Evolutionary conservation across 2,797 vertebrate species (phyloP), one percentile per base, ranked within the genome.

Genomic region (Danio choprae): DNA sequence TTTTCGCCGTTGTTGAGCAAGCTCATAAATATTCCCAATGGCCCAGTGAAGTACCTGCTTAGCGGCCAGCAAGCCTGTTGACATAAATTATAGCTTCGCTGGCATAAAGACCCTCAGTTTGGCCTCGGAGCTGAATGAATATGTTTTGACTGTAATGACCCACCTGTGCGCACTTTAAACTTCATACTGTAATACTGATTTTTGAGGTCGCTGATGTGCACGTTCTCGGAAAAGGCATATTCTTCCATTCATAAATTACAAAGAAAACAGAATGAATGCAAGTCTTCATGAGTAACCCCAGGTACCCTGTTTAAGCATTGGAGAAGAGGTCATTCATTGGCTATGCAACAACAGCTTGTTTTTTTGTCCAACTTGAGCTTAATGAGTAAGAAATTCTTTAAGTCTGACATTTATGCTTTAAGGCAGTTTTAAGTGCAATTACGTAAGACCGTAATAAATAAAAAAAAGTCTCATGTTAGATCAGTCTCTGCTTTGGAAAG

Each of bases 91-190:
- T 50, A 69, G 51, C 82, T 53, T 10, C 22, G 29, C 75, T 48
- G 22, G 62, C 77, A 77, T 81, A 82, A 86, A 83, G 80, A 79
- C 67, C 29, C 9, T 50, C 4, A 56, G 70, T 85, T 38, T 62
- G 74, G 44, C 60, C 72, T 81, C 44, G 6, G 40, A 79, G 72
- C 63, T 64, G 80, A 68, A 79, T 83, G 86, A 89, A 77, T 82
- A 72, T 67, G 74, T 83, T 77, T 63, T 40, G 78, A 74, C 46
- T 69, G 53, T 77, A 86, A 87, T 78, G 84, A 83, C 71, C 87
- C 86, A 88, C 81, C 87, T 89, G 90, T 77, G 72, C 75, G 84
- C 84, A 86, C 80, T 86, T 87, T 63, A 85, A 74, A 58, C 70
- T 58, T 46, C 4, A 22, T 20, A 72, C 18, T 43, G 13, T 13